Conservation (phyloP, 2,113 vertebrate species). For the Rhipidura dahli region DNA sequence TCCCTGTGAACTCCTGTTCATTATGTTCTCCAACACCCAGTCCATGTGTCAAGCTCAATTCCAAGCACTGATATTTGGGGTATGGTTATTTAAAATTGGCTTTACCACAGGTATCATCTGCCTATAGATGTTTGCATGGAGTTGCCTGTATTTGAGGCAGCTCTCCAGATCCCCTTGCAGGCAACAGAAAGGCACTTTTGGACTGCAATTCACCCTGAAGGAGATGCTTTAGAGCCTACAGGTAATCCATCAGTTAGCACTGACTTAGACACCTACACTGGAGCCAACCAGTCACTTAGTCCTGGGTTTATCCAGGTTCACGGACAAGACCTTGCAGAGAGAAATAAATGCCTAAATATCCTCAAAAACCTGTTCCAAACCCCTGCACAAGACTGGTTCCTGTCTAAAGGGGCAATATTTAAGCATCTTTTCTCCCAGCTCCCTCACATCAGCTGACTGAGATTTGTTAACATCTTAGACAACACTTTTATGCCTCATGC, state of each 20-base stretch:
- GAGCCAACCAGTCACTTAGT: neutral
- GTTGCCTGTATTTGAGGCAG: neutral
- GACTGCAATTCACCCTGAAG: neutral
- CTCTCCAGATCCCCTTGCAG: neutral
- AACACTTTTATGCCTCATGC: neutral
- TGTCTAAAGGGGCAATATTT: neutral
- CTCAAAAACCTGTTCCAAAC: neutral
- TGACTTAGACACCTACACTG: neutral
- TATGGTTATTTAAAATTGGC: fast-evolving
- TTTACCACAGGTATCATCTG: neutral
- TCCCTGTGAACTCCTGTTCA: neutral
- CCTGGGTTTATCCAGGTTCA: neutral
- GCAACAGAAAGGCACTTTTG: neutral
- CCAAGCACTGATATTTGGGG: neutral
- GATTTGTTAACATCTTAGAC: neutral
- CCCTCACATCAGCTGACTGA: neutral
- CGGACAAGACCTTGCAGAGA: neutral
- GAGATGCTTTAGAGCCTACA: neutral
- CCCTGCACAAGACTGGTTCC: neutral
- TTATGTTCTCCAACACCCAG: neutral
- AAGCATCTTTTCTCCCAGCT: neutral
- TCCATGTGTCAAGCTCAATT: neutral
- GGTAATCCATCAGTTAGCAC: neutral
- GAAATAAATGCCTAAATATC: neutral
- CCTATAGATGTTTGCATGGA: neutral